Percentiles rank a stretch among this genome's conserved stretches.
These are phyloP conservation scores for Pandion haliaetus DNA, from an alignment of 2,113 vertebrate species.

Conservation along the genomic window DNA sequence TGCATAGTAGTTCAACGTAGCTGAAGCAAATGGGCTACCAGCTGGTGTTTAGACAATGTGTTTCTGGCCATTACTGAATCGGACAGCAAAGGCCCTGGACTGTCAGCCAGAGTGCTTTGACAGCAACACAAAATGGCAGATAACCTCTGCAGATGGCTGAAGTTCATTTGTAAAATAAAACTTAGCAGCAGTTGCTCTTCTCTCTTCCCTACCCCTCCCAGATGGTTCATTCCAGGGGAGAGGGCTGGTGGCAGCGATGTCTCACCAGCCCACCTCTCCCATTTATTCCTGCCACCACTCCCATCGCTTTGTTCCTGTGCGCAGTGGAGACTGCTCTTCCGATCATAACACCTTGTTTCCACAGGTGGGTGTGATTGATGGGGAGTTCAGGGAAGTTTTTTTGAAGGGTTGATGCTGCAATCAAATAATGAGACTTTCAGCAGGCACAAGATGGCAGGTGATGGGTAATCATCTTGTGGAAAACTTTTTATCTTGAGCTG, in stretches of 20 bases:
- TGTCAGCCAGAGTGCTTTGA: background rate
- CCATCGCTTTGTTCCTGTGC: background rate
- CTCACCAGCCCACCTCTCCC: background rate
- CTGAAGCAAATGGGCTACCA: background rate
- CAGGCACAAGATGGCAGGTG: background rate
- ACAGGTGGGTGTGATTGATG: background rate
- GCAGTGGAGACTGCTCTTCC: fast-evolving
- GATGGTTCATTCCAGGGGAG: background rate
- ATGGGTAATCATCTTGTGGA: background rate
- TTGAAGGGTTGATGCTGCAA: background rate
- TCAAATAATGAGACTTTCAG: background rate
- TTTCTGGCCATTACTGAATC: background rate
- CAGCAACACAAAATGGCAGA: background rate
- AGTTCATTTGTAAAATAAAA: background rate
- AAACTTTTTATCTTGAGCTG: background rate
- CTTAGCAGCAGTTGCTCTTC: background rate
- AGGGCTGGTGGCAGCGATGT: fast-evolving
- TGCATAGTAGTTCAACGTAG: fast-evolving
- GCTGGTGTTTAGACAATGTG: background rate
- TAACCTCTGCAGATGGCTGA: background rate
- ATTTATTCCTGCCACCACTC: background rate
- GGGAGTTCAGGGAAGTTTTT: background rate
- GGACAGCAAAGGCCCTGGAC: background rate
- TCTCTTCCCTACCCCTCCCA: background rate
- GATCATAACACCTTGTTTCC: fast-evolving